Evolutionary conservation across 2,888 invertebrate species (phyloP).

Genomic region (Mesochorus sp.): DNA sequence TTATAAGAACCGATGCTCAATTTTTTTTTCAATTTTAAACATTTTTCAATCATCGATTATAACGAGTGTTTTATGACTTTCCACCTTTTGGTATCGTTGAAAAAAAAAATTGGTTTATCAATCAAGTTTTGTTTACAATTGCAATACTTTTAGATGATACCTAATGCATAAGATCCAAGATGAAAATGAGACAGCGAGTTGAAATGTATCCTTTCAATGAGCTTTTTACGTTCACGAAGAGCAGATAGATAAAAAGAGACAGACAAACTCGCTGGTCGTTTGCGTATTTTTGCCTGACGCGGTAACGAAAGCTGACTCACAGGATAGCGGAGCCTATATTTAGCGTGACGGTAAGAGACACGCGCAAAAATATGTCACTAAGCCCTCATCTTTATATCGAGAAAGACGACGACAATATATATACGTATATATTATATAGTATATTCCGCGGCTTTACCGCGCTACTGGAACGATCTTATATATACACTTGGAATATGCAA

Average conservation of each 20-base stretch:
- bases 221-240: slow-evolving; percentile 2
- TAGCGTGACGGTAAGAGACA: slow-evolving; percentile 62
- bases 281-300: slow-evolving; percentile 64
- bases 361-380: slow-evolving; percentile 77
- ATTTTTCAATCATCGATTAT: background rate
- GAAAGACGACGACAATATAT: slow-evolving; percentile 50
- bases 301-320: slow-evolving; percentile 66
- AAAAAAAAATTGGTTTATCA: background rate
- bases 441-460: no score
- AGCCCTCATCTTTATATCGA: slow-evolving; percentile 74
- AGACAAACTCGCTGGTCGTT: slow-evolving; percentile 22
- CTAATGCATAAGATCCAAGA: background rate
- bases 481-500: slow-evolving; percentile 23
- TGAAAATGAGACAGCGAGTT: slow-evolving; percentile 9
- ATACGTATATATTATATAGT: slow-evolving; percentile 9
- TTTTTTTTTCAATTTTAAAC: slow-evolving; percentile 4
- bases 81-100: background rate
- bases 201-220: background rate
- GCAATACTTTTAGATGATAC: background rate
- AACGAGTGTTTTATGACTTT: background rate
- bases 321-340: slow-evolving; percentile 65
- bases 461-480: no score
- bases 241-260: background rate
- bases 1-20: slow-evolving; percentile 55
- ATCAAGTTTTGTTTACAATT: background rate